Evolutionary conservation across 1,140 invertebrate species (phyloP), one percentile per base, ranked within the genome.

Genomic region (Drosophila dunni): DNA sequence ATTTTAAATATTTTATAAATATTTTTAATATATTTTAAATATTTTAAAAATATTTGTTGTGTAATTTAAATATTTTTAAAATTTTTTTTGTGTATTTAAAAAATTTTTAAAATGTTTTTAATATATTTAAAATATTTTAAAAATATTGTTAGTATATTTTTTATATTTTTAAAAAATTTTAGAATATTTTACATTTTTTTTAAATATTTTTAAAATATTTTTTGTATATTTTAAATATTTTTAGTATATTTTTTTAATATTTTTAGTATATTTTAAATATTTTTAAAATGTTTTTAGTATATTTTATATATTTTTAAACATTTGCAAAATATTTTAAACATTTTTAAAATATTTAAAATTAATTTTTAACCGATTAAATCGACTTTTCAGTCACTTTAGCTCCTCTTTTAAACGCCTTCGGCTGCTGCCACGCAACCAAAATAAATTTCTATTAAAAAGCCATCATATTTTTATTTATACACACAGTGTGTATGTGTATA

Each of bases 381-480:
- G 34, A 36, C 38, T 34, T 24, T 24, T 15, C 33, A 17, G 10
- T 0, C 33, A 40, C 20, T 24, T 40, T 42, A 40, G 9, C 34
- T 42, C 36, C 42, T 13, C 1, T 56, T 5, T 11, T 20, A 20
- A 20, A 20, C n/a, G n/a, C n/a, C n/a, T 8, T 11, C 62, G 44
- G 24, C 29, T 61, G 45, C n/a, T 53, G n/a, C 6, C 24, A 11
- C 17, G 24, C 7, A n/a, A 24, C 40, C 13, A 4, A 17, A 38
- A 66, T 57, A 66, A 66, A 63, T 56, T 54, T 42, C 42, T 34
- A 64, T 70, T 70, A 60, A 68, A 60, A 40, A 58, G 33, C 33
- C 64, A 60, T 53, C 29, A 34, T 13, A 34, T 40, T 7, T 45
- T 11, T 42, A 44, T 36, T 24, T 51, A 36, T 34, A 44, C 38